Evolutionary conservation across 2,113 vertebrate genomes (phyloP).

Genomic region (Alosa alosa): DNA sequence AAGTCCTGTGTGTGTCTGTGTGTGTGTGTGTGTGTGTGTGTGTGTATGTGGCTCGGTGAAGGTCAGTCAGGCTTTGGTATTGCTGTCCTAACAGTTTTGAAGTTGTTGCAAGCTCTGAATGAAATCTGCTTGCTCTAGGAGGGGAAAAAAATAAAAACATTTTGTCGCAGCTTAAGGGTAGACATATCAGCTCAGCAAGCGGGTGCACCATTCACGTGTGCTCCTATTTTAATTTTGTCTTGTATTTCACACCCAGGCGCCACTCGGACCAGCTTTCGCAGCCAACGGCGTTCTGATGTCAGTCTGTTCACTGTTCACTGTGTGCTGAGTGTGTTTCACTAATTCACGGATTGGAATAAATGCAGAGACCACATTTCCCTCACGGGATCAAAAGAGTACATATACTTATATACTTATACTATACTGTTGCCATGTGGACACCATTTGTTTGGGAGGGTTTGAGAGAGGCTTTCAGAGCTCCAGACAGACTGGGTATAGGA

Average conservation of each 20-base stretch:
- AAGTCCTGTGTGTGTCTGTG: conserved; percentile 27
- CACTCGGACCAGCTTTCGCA: not conserved
- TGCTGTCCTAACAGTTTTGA: not conserved
- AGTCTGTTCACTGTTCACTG: not conserved
- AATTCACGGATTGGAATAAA: no score
- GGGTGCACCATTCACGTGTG: not conserved
- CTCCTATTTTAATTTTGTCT: not conserved
- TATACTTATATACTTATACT: no score
- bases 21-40: conserved; percentile 37
- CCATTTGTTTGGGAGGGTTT: not conserved
- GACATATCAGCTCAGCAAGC: not conserved
- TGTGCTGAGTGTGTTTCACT: no score
- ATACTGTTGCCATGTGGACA: conserved; percentile 40
- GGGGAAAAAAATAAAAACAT: no score
- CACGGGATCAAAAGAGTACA: no score
- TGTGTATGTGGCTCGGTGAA: conserved; percentile 32
- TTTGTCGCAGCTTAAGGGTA: not conserved
- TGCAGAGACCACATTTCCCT: no score
- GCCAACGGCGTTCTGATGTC: not conserved
- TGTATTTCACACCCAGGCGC: not conserved
- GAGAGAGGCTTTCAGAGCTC: not conserved
- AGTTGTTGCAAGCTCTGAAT: not conserved
- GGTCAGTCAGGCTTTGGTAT: not conserved
- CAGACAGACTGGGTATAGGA: not conserved
- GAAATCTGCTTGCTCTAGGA: not conserved